phyloP scores from a whole-genome alignment of 2,888 invertebrate species.

The Dryocosmus kuriphilus region DNA sequence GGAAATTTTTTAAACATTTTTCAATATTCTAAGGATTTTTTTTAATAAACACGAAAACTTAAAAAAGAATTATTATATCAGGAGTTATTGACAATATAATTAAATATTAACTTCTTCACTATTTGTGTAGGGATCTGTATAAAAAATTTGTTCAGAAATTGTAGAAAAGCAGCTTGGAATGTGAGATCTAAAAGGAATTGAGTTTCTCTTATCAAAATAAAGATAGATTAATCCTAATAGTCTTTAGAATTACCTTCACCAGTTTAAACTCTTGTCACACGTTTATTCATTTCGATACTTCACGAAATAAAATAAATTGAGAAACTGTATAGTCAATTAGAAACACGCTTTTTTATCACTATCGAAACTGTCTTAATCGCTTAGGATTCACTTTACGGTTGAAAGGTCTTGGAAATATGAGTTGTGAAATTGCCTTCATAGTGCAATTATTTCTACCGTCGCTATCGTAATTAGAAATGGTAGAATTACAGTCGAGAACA shows the following conservation, averaged over 20 bases:
- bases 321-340: not conserved
- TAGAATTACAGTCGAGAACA: not conserved
- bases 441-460: slow-evolving; percentile 8
- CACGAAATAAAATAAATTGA: not conserved
- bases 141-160: too few species aligned
- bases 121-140: too few species aligned
- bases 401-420: not conserved
- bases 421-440: not conserved
- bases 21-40: too few species aligned
- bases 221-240: not conserved
- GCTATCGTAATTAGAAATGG: slow-evolving; percentile 8
- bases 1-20: too few species aligned
- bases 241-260: not conserved
- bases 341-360: not conserved
- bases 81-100: too few species aligned
- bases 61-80: too few species aligned
- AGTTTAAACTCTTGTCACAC: not conserved
- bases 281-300: not conserved
- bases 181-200: too few species aligned
- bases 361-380: not conserved
- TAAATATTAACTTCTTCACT: too few species aligned
- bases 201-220: not conserved
- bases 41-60: too few species aligned
- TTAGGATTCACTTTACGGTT: not conserved
- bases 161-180: too few species aligned